Base-by-base conservation (phyloP, 2,797 vertebrate species). In the Selene dorsalis region DNA sequence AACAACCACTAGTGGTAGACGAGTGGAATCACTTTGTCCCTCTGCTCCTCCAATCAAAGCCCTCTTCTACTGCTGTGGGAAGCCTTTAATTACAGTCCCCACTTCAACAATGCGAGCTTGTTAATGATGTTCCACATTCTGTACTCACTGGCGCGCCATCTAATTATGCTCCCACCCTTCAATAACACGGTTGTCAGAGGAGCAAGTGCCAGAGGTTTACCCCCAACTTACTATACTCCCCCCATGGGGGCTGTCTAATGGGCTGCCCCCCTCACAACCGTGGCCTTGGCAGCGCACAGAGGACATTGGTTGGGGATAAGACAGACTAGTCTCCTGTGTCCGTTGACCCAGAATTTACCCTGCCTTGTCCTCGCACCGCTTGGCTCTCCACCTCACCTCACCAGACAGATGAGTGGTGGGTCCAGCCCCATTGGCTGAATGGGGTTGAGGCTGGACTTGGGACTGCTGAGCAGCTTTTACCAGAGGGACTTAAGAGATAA, bases 51-150 rank as follows among this genome's bases (percentile, higher is more conserved):
- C 85, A 92, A 85, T 92, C 88, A 94, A 85, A 90, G 86, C 64
- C 55, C 56, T 74, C 83, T 80, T 75, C 84, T 78, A 52, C 72
- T 88, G 84, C 85, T 77, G 79, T 73, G 75, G 81, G 63, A 91
- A 82, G 77, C 70, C 90, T 92, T 90, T 94, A 94, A 94, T 94
- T 93, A 93, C 86, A 84, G 83, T 88, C 89, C 87, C 89, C 86
- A 80, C 84, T 93, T 91, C 89, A 90, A 89, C 88, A 91, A 83
- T 90, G 89, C 90, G 91, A 88, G 91, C 88, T 90, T 87, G 84
- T 91, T 94, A 93, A 94, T 92, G 91, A 94, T 90, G 90, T 90
- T 91, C 85, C 92, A 87, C 80, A 84, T 92, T 91, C 89, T 90
- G 87, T 89, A 86, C 88, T 91, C 82, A 73, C 81, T 89, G 84